A percentile compares a stretch with the other conserved stretches of the same genome.
These are phyloP conservation scores for Nomada fabriciana DNA, from an alignment of 2,888 invertebrate species.

Conservation along the genomic window DNA sequence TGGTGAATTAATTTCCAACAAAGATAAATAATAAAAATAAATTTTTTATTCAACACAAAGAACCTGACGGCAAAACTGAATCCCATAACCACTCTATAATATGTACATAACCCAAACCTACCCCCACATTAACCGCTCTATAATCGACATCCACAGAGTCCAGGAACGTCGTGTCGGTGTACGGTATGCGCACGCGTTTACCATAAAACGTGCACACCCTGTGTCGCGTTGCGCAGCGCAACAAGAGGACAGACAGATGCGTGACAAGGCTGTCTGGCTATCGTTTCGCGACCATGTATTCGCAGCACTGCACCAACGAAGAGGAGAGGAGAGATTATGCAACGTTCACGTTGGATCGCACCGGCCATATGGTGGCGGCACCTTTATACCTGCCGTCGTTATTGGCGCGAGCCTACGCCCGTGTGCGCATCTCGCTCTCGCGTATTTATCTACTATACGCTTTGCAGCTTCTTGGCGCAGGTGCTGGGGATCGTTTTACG, in stretches of 20 bases:
- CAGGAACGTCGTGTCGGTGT: constrained; percentile 10
- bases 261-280: constrained; percentile 77
- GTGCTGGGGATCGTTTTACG: constrained; percentile 36
- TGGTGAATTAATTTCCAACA: no score
- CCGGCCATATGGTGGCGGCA: constrained; percentile 80
- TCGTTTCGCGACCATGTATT: constrained; percentile 52
- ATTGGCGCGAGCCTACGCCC: constrained; percentile 71
- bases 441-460: constrained; percentile 58
- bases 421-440: constrained; percentile 37
- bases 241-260: constrained; percentile 77
- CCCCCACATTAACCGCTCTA: background rate
- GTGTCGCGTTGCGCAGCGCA: constrained; percentile 27
- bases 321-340: constrained; percentile 75
- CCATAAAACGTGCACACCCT: constrained; percentile 36
- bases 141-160: constrained; percentile 21
- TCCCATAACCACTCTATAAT: no score
- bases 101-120: no score
- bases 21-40: no score
- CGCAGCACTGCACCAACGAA: constrained; percentile 32
- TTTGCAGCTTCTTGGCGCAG: constrained; percentile 57
- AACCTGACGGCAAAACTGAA: no score
- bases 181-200: constrained; percentile 38
- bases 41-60: no score
- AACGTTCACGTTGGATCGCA: constrained; percentile 69
- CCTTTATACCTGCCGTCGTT: constrained; percentile 78